These are phyloP conservation scores for Hypolimnas misippus DNA, from an alignment of 2,888 invertebrate genomes.

Conservation along the genomic window DNA sequence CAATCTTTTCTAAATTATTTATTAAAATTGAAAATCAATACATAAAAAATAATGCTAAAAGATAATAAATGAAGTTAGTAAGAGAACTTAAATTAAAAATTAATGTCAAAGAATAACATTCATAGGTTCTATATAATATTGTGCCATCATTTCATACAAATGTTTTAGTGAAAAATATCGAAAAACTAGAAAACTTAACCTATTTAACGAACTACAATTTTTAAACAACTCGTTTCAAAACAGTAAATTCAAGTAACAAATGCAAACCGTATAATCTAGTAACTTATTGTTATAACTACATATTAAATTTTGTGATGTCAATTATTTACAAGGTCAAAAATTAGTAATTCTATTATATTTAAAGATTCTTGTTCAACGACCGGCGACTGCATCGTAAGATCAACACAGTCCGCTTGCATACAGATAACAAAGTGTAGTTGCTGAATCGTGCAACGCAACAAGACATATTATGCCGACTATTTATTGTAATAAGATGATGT, in stretches of 20 bases:
- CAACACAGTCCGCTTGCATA: slow-evolving; percentile 27
- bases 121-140: slow-evolving; percentile 39
- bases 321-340: slow-evolving; percentile 67
- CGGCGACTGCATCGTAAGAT: slow-evolving; percentile 14
- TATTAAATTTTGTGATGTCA: slow-evolving; percentile 64
- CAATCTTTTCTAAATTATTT: slow-evolving; percentile 63
- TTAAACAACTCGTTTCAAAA: slow-evolving; percentile 72
- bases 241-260: slow-evolving; percentile 67
- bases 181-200: slow-evolving; percentile 44
- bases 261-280: slow-evolving; percentile 54
- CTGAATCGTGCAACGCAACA: slow-evolving; percentile 20
- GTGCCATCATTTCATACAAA: slow-evolving; percentile 38
- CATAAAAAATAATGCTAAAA: slow-evolving; percentile 73
- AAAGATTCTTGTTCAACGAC: slow-evolving; percentile 8
- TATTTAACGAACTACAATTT: slow-evolving; percentile 50
- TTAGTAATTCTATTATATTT: slow-evolving; percentile 23
- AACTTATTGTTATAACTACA: slow-evolving; percentile 51
- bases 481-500: slow-evolving; percentile 44
- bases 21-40: slow-evolving; percentile 79
- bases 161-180: slow-evolving; percentile 38
- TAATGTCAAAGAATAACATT: slow-evolving; percentile 71
- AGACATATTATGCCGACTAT: slow-evolving; percentile 52
- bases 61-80: slow-evolving; percentile 68
- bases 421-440: slow-evolving; percentile 18
- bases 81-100: slow-evolving; percentile 57